These are phyloP conservation scores for Eulimnadia texana DNA, from an alignment of 1,140 invertebrate species.

Conservation along the genomic window DNA sequence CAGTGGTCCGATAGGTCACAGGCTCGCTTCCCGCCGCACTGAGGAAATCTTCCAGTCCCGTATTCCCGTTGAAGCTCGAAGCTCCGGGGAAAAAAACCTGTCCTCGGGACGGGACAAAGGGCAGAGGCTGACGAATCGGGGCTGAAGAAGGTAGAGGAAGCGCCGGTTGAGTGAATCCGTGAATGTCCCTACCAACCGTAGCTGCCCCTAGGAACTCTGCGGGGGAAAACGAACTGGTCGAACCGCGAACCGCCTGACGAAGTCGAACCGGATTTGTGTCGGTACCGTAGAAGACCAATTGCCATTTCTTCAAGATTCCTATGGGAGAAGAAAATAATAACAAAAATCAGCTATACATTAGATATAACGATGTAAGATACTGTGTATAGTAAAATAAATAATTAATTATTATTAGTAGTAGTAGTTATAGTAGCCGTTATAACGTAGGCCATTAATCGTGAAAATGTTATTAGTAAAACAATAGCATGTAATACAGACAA, in stretches of 20 bases:
- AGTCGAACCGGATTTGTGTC: slow-evolving; percentile 60
- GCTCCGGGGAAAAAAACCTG: slow-evolving; percentile 2
- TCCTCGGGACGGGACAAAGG: not conserved
- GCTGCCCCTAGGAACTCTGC: slow-evolving; percentile 23
- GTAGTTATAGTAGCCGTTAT: no score
- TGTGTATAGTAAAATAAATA: no score
- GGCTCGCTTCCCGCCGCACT: slow-evolving; percentile 23
- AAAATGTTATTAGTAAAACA: no score
- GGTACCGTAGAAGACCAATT: slow-evolving; percentile 83
- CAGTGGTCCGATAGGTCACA: slow-evolving; percentile 44
- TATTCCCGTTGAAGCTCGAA: slow-evolving; percentile 1
- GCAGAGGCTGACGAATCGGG: slow-evolving; percentile 14
- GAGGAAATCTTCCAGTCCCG: slow-evolving; percentile 24
- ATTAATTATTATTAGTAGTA: no score
- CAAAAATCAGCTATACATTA: no score
- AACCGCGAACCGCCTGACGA: slow-evolving; percentile 30
- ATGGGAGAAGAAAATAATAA: slow-evolving; percentile 19
- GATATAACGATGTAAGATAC: no score
- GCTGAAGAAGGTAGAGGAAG: not conserved
- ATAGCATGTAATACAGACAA: no score
- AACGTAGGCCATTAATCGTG: no score
- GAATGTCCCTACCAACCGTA: slow-evolving; percentile 1
- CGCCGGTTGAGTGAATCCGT: not conserved
- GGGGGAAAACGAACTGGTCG: slow-evolving; percentile 29
- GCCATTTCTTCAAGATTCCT: slow-evolving; percentile 76